Evolutionary conservation across 1,140 invertebrate genomes (phyloP).

Genomic region (Drosophila busckii): DNA sequence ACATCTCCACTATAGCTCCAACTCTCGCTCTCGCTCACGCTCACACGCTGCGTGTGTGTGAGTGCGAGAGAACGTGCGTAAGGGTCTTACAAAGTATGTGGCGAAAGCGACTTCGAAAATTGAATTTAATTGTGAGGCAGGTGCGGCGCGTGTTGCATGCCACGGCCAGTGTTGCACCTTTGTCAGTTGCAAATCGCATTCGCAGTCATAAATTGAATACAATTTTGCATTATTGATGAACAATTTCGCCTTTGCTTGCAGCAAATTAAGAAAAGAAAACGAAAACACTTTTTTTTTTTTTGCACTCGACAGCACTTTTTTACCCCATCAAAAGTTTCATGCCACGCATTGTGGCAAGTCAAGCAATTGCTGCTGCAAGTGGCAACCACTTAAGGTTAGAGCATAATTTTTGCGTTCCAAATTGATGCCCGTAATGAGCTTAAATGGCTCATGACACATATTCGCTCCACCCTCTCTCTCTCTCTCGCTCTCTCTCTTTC

Average conservation of each 20-base stretch:
- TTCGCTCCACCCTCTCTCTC: constrained; percentile 12
- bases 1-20: constrained; percentile 6
- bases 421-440: constrained; percentile 78
- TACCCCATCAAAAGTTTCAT: not conserved
- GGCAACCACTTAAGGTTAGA: constrained; percentile 52
- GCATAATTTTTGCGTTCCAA: constrained; percentile 64
- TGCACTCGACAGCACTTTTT: too few species aligned
- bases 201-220: constrained; percentile 15
- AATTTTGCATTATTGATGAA: constrained; percentile 12
- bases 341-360: not conserved
- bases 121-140: constrained; percentile 51
- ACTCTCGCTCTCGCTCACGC: not conserved
- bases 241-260: not conserved
- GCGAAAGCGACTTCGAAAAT: constrained; percentile 22
- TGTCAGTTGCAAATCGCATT: not conserved
- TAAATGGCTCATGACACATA: constrained; percentile 78
- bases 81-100: not conserved
- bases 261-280: not conserved
- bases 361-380: constrained; percentile 29
- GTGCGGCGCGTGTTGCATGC: not conserved
- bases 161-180: constrained; percentile 3
- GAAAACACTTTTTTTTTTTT: too few species aligned
- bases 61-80: not conserved
- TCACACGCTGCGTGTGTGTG: constrained; percentile 4
- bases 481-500: not conserved